These are phyloP conservation scores for Epistrophe eligans DNA, from an alignment of 2,888 invertebrate genomes.

Conservation along the genomic window DNA sequence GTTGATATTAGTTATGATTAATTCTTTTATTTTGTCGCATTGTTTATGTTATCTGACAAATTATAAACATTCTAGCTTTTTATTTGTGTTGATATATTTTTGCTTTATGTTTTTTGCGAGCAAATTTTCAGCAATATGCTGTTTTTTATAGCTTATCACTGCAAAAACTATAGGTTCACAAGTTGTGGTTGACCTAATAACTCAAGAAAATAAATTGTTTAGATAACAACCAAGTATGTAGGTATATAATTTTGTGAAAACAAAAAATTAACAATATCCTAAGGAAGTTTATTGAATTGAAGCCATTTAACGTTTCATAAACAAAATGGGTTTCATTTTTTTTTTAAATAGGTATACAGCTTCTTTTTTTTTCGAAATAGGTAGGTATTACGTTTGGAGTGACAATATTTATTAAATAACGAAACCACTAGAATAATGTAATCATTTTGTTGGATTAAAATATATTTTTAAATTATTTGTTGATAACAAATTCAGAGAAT, in stretches of 20 bases:
- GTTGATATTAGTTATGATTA: conserved; percentile 16
- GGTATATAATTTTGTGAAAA: not conserved
- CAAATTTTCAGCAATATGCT: not conserved
- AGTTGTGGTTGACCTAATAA: conserved; percentile 1
- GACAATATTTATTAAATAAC: not conserved
- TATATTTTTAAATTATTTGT: not conserved
- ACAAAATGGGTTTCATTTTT: not conserved
- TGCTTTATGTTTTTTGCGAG: not conserved
- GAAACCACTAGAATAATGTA: not conserved
- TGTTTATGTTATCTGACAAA: conserved; percentile 18
- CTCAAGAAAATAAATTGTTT: not conserved
- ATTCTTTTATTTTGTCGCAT: conserved; percentile 2
- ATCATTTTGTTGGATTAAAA: not conserved
- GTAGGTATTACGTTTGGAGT: no score
- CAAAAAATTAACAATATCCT: not conserved
- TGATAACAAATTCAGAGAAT: not conserved
- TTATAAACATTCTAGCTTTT: not conserved
- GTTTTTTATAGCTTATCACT: not conserved
- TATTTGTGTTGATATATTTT: not conserved
- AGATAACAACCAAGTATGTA: not conserved
- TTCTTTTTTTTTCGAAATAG: not conserved
- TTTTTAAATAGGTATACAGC: not conserved
- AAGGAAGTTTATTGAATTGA: not conserved
- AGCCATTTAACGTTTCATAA: not conserved
- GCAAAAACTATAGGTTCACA: not conserved